Evolutionary conservation across 2,113 vertebrate species (phyloP).

Genomic region (Ranitomeya imitator): DNA sequence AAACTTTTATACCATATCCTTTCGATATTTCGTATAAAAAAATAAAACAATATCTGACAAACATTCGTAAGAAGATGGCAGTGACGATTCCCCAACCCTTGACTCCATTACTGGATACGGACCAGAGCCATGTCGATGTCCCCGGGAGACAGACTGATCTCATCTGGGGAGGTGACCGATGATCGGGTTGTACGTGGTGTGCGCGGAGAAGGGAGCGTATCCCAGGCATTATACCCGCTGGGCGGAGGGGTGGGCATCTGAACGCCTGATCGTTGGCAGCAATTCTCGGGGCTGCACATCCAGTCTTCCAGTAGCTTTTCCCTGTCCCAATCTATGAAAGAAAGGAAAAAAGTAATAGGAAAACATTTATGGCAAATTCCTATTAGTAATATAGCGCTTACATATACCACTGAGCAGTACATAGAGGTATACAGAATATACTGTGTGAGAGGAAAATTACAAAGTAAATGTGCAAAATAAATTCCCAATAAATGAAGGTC

Average conservation of each 20-base stretch:
- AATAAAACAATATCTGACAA: too few species aligned
- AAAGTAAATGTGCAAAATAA: too few species aligned
- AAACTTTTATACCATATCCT: too few species aligned
- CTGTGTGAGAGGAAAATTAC: too few species aligned
- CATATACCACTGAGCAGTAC: not conserved
- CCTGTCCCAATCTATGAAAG: conserved; percentile 90
- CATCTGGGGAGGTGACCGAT: conserved; percentile 91
- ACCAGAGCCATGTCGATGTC: conserved; percentile 88
- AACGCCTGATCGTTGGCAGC: conserved; percentile 95
- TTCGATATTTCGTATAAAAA: too few species aligned
- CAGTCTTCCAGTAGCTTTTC: conserved; percentile 97
- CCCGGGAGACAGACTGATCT: conserved; percentile 87
- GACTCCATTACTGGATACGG: conserved; percentile 37
- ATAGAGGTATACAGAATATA: not conserved
- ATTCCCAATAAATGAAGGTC: too few species aligned
- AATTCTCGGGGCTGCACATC: conserved; percentile 93
- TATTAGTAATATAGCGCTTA: not conserved
- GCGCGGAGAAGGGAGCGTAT: conserved; percentile 91
- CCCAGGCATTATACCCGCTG: conserved; percentile 94
- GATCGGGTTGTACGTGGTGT: conserved; percentile 92
- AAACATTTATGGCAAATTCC: not conserved
- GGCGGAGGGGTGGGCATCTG: conserved; percentile 96
- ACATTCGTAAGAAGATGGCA: too few species aligned
- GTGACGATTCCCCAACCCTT: too few species aligned
- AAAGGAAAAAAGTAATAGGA: conserved; percentile 7